These are phyloP conservation scores for Trachurus trachurus DNA, from an alignment of 2,797 vertebrate genomes.

Conservation along the genomic window DNA sequence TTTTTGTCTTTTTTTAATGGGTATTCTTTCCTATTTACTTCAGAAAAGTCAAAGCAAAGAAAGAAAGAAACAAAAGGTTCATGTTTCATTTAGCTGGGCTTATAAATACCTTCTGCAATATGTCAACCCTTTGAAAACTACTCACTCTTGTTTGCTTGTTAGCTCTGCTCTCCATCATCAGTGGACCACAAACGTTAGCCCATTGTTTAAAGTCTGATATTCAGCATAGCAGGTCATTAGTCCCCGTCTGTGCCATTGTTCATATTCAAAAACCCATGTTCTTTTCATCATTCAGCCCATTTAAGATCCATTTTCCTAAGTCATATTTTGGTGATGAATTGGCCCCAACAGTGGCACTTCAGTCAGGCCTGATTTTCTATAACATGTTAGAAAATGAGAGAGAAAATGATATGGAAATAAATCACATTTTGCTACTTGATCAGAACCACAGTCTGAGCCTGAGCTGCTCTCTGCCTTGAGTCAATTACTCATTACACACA, in stretches of 20 bases:
- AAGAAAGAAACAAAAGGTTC: neutral
- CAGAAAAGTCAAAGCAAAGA: conserved; percentile 11
- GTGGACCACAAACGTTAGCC: conserved; percentile 63
- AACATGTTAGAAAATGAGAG: conserved; percentile 82
- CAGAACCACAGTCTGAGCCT: conserved; percentile 80
- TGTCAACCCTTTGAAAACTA: conserved; percentile 45
- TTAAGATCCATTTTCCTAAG: conserved; percentile 83
- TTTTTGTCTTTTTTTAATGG: neutral
- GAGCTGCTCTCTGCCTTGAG: conserved; percentile 84
- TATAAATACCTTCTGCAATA: conserved; percentile 42
- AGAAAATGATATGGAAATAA: conserved; percentile 88
- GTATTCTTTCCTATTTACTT: neutral
- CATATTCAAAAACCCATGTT: conserved; percentile 82
- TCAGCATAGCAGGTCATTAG: conserved; percentile 78
- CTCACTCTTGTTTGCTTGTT: conserved; percentile 56
- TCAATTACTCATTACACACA: conserved; percentile 90
- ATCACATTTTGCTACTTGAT: conserved; percentile 88
- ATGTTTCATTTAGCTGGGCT: conserved; percentile 19
- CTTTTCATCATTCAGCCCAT: conserved; percentile 85
- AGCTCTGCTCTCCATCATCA: conserved; percentile 51
- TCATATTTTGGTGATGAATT: conserved; percentile 83
- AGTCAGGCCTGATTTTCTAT: conserved; percentile 83
- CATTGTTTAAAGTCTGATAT: conserved; percentile 75
- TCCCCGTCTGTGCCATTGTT: conserved; percentile 72
- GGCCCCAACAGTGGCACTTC: conserved; percentile 83